A percentile compares a stretch with the other conserved stretches of the same genome.
phyloP scores from a whole-genome alignment of 2,888 invertebrate species.

The Mycogona germanica region DNA sequence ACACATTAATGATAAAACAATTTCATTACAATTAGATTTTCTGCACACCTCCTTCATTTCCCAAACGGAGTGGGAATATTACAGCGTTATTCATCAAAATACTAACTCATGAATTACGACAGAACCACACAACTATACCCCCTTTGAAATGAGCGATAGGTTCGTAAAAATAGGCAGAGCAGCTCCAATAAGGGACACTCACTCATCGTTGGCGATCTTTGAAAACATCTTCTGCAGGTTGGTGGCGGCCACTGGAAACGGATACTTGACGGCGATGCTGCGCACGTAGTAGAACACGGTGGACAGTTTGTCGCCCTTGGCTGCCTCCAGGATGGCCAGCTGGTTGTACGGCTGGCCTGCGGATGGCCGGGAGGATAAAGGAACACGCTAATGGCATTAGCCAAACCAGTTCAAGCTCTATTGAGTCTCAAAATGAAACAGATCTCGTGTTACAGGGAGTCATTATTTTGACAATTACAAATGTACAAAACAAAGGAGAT shows the following conservation, averaged over 20 bases:
- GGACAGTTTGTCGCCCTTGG: conserved; percentile 63
- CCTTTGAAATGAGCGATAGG: no score
- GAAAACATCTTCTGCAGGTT: conserved; percentile 61
- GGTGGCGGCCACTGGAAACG: conserved; percentile 69
- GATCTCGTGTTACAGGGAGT: no score
- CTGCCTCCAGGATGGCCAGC: conserved; percentile 63
- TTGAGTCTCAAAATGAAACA: neutral
- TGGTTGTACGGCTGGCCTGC: conserved; percentile 83
- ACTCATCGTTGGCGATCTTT: conserved; percentile 35
- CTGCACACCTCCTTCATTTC: no score
- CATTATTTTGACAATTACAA: no score
- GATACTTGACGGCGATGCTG: conserved; percentile 67
- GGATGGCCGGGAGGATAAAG: neutral
- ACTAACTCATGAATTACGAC: no score
- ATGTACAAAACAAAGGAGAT: no score
- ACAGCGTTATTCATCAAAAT: no score
- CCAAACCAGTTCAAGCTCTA: neutral
- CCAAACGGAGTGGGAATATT: no score
- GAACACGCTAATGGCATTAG: neutral
- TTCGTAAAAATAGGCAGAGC: neutral
- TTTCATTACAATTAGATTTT: no score
- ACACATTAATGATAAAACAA: no score
- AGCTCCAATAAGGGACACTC: conserved; percentile 16
- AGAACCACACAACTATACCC: no score
- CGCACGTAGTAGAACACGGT: conserved; percentile 78